Conservation (phyloP, 1,140 invertebrate genomes). For the Saccostrea echinata region DNA sequence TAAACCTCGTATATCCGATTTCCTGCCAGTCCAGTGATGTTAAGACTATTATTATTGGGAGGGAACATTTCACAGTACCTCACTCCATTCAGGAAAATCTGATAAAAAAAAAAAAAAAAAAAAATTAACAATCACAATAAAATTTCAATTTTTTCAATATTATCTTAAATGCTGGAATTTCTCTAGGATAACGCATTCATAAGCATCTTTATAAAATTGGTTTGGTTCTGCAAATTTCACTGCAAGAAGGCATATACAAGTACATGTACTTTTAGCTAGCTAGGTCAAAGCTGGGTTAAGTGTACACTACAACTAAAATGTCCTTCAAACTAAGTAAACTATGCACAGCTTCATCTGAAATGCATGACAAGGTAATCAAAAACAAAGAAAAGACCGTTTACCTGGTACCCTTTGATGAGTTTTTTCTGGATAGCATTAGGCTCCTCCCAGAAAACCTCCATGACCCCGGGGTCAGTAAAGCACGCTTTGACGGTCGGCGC, state of each 20-base stretch:
- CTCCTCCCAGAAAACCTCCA: slow-evolving; percentile 78
- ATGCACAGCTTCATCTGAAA: no score
- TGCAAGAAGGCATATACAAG: no score
- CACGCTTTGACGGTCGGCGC: slow-evolving; percentile 74
- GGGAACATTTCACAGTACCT: slow-evolving; percentile 77
- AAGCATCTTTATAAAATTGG: no score
- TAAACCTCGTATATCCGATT: slow-evolving; percentile 74
- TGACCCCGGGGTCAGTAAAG: slow-evolving; percentile 74
- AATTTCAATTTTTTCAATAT: no score
- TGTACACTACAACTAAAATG: no score
- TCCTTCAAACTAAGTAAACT: no score
- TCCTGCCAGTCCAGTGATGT: slow-evolving; percentile 77
- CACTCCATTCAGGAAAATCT: slow-evolving; percentile 78
- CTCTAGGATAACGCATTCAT: no score
- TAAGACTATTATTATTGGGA: slow-evolving; percentile 71
- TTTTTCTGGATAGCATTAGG: slow-evolving; percentile 60
- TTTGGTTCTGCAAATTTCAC: no score
- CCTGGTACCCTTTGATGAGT: slow-evolving; percentile 77
- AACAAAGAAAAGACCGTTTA: slow-evolving; percentile 31
- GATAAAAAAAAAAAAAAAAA: neutral
- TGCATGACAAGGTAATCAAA: no score
- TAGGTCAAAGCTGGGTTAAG: no score
- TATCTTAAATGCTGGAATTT: no score
- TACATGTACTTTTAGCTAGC: no score
- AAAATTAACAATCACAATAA: neutral